These are phyloP conservation scores for Melipona bicolor DNA, from an alignment of 2,888 invertebrate genomes.

Conservation along the genomic window DNA sequence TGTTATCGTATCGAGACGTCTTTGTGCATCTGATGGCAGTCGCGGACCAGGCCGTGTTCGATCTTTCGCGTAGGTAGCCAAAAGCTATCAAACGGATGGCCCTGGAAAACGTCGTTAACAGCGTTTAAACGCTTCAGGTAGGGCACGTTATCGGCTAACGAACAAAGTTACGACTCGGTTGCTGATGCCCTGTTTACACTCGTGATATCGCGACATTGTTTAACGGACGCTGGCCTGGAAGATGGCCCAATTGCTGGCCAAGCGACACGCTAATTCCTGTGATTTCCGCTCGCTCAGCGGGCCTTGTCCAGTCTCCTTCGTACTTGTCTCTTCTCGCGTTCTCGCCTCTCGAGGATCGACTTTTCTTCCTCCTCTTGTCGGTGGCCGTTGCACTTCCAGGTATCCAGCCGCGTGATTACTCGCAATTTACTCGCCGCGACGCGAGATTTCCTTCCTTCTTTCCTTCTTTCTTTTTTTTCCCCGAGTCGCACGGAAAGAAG, in stretches of 20 bases:
- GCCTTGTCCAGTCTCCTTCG: conserved; percentile 45
- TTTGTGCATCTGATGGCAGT: no score
- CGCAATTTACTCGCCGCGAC: conserved; percentile 64
- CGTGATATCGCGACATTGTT: conserved; percentile 75
- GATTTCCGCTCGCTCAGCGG: conserved; percentile 58
- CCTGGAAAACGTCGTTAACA: conserved; percentile 74
- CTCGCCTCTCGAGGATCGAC: conserved; percentile 41
- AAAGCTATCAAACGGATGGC: conserved; percentile 12
- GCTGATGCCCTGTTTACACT: conserved; percentile 71
- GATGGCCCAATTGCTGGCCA: conserved; percentile 69
- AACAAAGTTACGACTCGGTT: conserved; percentile 62
- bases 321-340: conserved; percentile 29
- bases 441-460: conserved; percentile 31
- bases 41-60: neutral
- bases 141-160: conserved; percentile 73
- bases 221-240: conserved; percentile 61
- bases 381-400: conserved; percentile 43
- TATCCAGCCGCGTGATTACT: conserved; percentile 63
- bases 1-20: no score
- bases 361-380: conserved; percentile 54
- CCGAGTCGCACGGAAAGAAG: neutral
- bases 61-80: conserved; percentile 13
- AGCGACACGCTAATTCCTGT: conserved; percentile 70
- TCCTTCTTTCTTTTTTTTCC: conserved; percentile 19
- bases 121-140: conserved; percentile 72